Evolutionary conservation across 2,797 vertebrate species (phyloP), one percentile per base, ranked within the genome.

Genomic region (Amazona finschi): DNA sequence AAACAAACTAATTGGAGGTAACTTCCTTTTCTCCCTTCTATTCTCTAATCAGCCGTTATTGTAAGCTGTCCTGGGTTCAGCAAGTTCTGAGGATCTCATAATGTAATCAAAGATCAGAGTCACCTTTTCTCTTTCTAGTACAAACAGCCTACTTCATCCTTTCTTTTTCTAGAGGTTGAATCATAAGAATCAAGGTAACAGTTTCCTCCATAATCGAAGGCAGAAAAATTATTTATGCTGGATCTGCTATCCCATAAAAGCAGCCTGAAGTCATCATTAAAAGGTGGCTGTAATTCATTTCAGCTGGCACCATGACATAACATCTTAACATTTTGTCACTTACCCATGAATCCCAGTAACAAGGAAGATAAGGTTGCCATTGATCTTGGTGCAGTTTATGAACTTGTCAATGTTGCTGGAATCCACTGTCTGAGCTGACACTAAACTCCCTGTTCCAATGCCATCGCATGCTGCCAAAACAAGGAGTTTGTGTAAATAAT

Each of bases 331-430:
- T 78, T 62, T 47, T 84, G 92, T 87, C 82, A 97, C 99, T 98
- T 79, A 99, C 99, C 99, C 99, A 89, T 99, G 99, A 91, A 99
- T 99, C 47, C 99, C 99, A 11, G 99, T 99, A 79, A 99, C 99
- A 78, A 99, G 99, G 96, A 99, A 99, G 97, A 99, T 99, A 82
- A 99, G 98, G 97, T 99, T 99, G 89, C 99, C 99, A 52, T 99
- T 99, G 98, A 99, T 99, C 97, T 99, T 99, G 85, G 99, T 99
- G 94, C 99, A 99, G 98, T 99, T 99, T 91, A 99, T 97, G 87
- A 99, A 99, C 94, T 98, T 99, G 88, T 99, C 98, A 9, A 99
- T 99, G 95, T 99, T 99, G 97, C 99, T 99, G 95, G 99, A 99
- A 93, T 99, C 99, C 95, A 99, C 99, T 0, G 99, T 99, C 96